Evolutionary conservation across 2,888 invertebrate species (phyloP).

Genomic region (Desoria tigrina): DNA sequence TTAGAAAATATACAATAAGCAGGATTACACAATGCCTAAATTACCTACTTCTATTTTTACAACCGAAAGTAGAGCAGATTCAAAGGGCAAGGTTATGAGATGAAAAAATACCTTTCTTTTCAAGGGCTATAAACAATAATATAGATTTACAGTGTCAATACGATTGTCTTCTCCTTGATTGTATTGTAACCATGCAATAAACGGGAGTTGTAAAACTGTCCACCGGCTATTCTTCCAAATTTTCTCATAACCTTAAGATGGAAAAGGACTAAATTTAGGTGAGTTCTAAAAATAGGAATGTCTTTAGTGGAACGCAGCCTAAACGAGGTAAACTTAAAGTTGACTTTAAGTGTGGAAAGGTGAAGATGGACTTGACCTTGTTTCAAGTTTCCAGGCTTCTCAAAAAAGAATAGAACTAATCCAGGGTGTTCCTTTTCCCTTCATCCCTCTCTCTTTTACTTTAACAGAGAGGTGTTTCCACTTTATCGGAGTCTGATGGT

Average conservation of each 20-base stretch:
- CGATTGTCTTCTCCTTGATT: no score
- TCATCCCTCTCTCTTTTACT: no score
- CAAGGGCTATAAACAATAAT: no score
- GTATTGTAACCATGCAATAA: no score
- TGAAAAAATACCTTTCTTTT: no score
- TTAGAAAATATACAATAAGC: no score
- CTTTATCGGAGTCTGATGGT: constrained; percentile 9
- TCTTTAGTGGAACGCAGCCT: background rate
- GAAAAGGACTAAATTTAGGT: constrained; percentile 6
- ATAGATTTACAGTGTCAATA: no score
- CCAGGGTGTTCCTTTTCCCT: constrained; percentile 21
- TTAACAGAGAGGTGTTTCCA: background rate
- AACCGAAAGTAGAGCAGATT: no score
- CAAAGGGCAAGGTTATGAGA: no score
- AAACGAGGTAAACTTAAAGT: constrained; percentile 1
- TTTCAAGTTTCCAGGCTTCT: constrained; percentile 16
- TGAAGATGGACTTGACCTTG: constrained; percentile 45
- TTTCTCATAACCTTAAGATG: constrained; percentile 16
- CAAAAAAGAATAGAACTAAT: background rate
- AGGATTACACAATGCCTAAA: no score
- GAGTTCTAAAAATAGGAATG: constrained; percentile 17
- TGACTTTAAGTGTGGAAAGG: no score
- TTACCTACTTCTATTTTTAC: no score
- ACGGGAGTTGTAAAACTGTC: constrained; percentile 13
- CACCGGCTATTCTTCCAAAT: background rate